phyloP scores from a whole-genome alignment of 2,888 invertebrate species.

The Noctua janthe region DNA sequence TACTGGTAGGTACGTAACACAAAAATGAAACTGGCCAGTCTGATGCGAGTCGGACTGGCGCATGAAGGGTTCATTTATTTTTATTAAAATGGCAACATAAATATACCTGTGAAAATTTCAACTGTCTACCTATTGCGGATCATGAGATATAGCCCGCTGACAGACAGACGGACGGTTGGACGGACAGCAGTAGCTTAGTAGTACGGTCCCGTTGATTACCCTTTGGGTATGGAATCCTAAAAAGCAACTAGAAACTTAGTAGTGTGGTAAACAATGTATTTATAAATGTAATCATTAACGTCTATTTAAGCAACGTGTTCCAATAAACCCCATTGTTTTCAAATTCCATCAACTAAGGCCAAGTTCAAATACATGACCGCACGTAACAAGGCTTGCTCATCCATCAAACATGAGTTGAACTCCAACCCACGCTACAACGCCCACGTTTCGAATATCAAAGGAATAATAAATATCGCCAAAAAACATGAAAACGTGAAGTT shows the following conservation, averaged over 20 bases:
- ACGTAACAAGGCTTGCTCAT: constrained; percentile 31
- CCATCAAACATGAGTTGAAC: constrained; percentile 50
- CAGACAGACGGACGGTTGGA: too few relatives aligned
- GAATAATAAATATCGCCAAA: constrained; percentile 33
- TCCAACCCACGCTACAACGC: constrained; percentile 40
- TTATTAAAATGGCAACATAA: too few relatives aligned
- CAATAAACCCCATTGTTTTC: not conserved
- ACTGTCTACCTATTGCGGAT: too few relatives aligned
- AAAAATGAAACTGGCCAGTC: not conserved
- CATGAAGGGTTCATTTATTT: too few relatives aligned
- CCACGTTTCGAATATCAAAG: constrained; percentile 26
- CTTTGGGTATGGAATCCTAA: too few relatives aligned
- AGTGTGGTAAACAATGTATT: not conserved
- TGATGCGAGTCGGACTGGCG: too few relatives aligned
- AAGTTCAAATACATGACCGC: constrained; percentile 26
- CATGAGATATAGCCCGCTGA: too few relatives aligned
- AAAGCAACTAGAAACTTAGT: not conserved
- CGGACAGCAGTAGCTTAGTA: too few relatives aligned
- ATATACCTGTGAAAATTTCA: too few relatives aligned
- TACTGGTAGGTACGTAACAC: not conserved
- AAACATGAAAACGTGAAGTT: constrained; percentile 23
- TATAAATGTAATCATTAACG: not conserved
- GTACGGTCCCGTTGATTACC: too few relatives aligned
- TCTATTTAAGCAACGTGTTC: not conserved
- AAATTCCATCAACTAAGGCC: not conserved